Evolutionary conservation across 2,113 vertebrate species (phyloP).

Genomic region (Cyprinodon tularosa): DNA sequence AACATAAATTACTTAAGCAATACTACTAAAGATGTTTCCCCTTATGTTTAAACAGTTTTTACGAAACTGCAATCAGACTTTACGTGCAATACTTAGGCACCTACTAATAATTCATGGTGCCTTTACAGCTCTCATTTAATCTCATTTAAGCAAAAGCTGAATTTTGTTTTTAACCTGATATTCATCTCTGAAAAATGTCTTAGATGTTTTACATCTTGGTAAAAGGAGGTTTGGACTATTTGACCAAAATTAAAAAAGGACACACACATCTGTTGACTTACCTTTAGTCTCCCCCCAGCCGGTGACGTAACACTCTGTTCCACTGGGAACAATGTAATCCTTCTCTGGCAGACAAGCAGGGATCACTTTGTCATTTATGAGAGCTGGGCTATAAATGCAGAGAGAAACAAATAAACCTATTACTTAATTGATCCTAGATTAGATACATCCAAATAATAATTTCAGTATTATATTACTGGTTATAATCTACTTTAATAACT

Average conservation of each 20-base stretch:
- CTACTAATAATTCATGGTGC: background rate
- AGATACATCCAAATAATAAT: background rate
- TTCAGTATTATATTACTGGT: too few species aligned
- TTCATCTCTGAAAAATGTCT: background rate
- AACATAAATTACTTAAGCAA: constrained; percentile 4
- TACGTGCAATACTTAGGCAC: background rate
- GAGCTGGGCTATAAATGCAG: constrained; percentile 81
- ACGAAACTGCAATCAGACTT: too few species aligned
- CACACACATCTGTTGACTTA: constrained; percentile 43
- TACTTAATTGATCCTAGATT: background rate
- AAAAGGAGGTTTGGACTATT: accelerated
- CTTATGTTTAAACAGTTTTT: background rate
- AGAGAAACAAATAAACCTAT: background rate
- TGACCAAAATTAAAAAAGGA: accelerated
- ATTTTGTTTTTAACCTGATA: background rate
- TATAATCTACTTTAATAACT: too few species aligned
- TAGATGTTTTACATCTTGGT: background rate
- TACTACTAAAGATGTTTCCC: background rate
- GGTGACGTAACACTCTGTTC: constrained; percentile 88
- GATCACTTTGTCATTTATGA: constrained; percentile 85
- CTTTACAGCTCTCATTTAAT: background rate
- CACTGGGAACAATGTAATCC: constrained; percentile 84
- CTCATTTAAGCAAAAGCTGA: background rate
- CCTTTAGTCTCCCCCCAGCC: constrained; percentile 96
- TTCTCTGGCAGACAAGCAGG: constrained; percentile 86